A percentile compares a stretch with the other conserved stretches of the same genome.
Evolutionary conservation across 2,797 vertebrate species (phyloP).

Genomic region (Rhincodon typus): DNA sequence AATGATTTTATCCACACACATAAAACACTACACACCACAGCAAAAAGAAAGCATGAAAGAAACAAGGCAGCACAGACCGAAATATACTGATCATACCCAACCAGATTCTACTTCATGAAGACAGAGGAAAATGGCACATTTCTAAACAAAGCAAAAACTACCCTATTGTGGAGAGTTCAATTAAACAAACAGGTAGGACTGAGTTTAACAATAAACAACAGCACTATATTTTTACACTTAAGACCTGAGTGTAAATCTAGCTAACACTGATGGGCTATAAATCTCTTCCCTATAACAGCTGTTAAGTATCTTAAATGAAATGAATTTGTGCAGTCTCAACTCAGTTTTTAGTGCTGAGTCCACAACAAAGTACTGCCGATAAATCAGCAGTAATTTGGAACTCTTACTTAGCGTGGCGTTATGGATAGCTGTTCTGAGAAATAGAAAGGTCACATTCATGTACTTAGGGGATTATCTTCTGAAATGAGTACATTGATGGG

Average conservation of each 20-base stretch:
- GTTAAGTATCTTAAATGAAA: background rate
- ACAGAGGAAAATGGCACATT: background rate
- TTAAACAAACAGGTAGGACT: background rate
- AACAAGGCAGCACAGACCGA: background rate
- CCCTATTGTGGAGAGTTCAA: background rate
- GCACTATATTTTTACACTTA: slow-evolving; percentile 7
- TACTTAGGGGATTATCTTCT: background rate
- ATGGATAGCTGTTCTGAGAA: background rate
- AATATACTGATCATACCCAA: background rate
- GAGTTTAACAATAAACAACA: background rate
- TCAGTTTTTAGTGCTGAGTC: slow-evolving; percentile 11
- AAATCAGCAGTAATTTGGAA: slow-evolving; percentile 26
- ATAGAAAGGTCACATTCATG: slow-evolving; percentile 11
- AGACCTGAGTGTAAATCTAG: background rate
- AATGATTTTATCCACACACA: background rate
- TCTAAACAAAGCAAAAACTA: background rate
- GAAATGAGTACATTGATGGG: background rate
- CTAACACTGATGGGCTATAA: background rate
- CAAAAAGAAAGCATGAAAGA: background rate
- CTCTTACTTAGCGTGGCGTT: background rate
- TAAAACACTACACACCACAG: background rate
- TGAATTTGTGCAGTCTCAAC: slow-evolving; percentile 25
- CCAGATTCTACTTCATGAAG: background rate
- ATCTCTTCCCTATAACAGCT: slow-evolving; percentile 3
- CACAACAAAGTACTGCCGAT: background rate